Conservation (phyloP, 2,888 invertebrate genomes). For the Apamea sordens region DNA sequence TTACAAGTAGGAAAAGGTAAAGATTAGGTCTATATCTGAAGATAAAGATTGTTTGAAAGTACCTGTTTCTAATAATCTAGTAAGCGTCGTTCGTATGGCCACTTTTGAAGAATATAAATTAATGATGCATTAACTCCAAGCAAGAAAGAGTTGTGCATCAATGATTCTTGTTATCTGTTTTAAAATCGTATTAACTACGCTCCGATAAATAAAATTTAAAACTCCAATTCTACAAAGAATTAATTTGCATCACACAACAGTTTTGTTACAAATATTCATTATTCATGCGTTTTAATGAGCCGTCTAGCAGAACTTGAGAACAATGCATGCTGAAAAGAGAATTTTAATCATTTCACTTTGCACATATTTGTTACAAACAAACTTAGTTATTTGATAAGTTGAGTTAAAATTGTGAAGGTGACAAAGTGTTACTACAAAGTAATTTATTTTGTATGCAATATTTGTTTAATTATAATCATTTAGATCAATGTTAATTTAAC, state of each 20-base stretch:
- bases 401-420: slow-evolving; percentile 25
- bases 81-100: no score
- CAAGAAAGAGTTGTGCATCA: background rate
- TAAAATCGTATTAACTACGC: slow-evolving; percentile 8
- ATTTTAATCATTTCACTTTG: slow-evolving; percentile 15
- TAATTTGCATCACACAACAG: slow-evolving; percentile 28
- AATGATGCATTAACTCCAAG: background rate
- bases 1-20: background rate
- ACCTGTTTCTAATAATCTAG: no score
- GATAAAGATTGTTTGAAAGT: no score
- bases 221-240: slow-evolving; percentile 9
- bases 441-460: background rate
- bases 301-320: slow-evolving; percentile 25
- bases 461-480: background rate
- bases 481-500: background rate
- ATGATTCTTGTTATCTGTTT: slow-evolving; percentile 8
- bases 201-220: slow-evolving; percentile 16
- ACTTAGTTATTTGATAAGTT: slow-evolving; percentile 14
- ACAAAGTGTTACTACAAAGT: background rate
- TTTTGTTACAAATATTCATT: slow-evolving; percentile 38
- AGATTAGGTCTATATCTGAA: no score
- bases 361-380: slow-evolving; percentile 24
- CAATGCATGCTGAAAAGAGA: slow-evolving; percentile 4
- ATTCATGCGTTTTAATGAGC: slow-evolving; percentile 23
- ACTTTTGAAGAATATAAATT: background rate